Base-by-base conservation (phyloP, 2,797 vertebrate species). In the Halcyon badia region DNA sequence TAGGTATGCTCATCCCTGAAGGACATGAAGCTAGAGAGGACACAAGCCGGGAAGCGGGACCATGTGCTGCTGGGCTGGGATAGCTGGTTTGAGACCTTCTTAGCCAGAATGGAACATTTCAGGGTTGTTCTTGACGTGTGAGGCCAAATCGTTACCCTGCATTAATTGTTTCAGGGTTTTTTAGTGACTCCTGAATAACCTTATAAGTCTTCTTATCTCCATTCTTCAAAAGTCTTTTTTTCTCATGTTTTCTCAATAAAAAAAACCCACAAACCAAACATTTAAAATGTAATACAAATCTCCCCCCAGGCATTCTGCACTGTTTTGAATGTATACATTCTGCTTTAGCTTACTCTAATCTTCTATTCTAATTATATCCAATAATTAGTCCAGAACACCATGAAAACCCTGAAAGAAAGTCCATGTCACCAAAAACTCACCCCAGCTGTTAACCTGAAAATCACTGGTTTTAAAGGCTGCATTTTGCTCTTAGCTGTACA, bases 321-420 rank as follows among this genome's bases (percentile, higher is more conserved):
- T 64, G 70, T 68, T 94, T 87, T 78, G 37, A 94, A 97, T 80
- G 15, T 58, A 5, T 69, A 46, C 19, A 51, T 72, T 77, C 92
- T 77, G 54, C 76, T 95, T 69, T 19, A 60, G 37, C 57, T 87
- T 95, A 44, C 35, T 46, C 46, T 95, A 83, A 87, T 93, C 89
- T 71, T 78, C 42, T 93, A 60, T 73, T 90, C 85, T 94, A 96
- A 97, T 97, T 89, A 88, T 44, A 92, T 37, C 35, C 35, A 62
- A 24, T 95, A 97, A 96, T 96, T 96, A 96, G 77, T 82, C 68
- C 78, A 78, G 71, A 92, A 93, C n/a, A 94, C 21, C 62, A 81
- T 46, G 61, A 57, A 96, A 96, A 93, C 28, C 78, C 87, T 92
- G 66, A 79, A 89, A 94, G 48, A 77, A 92, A 33, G 5, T 24